A percentile compares a stretch with the other conserved stretches of the same genome.
These are phyloP conservation scores for Dicerorhinus sumatrensis DNA, from an alignment of 2,113 vertebrate species.

Conservation along the genomic window DNA sequence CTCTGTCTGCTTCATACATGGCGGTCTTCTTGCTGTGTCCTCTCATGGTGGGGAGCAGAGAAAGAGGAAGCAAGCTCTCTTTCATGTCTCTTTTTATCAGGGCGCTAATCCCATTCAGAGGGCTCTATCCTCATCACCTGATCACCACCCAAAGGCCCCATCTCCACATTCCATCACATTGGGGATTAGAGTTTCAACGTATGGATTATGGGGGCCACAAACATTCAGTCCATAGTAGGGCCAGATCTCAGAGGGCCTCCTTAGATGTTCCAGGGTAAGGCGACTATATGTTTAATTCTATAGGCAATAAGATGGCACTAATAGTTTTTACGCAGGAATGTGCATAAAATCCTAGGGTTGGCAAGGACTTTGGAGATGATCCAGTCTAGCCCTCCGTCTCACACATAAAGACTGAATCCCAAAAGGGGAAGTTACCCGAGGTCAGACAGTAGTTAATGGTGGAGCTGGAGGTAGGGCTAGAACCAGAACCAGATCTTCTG, in stretches of 20 bases:
- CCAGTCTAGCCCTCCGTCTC: background rate
- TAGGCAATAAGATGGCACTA: background rate
- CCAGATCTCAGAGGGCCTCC: background rate
- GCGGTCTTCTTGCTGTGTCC: background rate
- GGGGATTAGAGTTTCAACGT: background rate
- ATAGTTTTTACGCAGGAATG: background rate
- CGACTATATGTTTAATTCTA: background rate
- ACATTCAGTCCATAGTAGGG: background rate
- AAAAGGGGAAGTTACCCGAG: background rate
- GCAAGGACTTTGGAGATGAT: background rate
- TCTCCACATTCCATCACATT: background rate
- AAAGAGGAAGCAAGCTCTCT: background rate
- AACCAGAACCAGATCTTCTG: background rate
- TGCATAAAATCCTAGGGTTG: background rate
- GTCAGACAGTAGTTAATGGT: background rate
- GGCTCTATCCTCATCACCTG: background rate
- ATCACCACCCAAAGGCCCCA: background rate
- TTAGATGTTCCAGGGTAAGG: background rate
- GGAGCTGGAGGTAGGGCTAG: background rate
- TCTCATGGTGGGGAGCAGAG: background rate
- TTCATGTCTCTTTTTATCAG: background rate
- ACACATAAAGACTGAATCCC: background rate
- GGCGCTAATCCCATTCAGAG: background rate
- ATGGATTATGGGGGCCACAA: background rate
- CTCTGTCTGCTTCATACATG: background rate